Evolutionary conservation across 2,797 vertebrate species (phyloP).

Genomic region (Orestias chungarensis): DNA sequence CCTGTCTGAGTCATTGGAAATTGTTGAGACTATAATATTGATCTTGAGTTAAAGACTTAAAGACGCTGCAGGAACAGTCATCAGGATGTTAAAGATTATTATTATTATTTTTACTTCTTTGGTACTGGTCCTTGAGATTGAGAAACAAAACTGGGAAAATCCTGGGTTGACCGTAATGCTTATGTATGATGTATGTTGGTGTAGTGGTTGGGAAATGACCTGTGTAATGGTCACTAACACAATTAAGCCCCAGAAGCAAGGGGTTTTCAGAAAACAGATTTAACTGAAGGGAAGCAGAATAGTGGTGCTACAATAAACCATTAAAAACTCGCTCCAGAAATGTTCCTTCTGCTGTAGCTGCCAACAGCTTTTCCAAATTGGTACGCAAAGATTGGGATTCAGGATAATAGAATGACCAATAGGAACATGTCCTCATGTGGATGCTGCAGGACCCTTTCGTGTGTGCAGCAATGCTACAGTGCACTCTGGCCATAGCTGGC

Average conservation of each 20-base stretch:
- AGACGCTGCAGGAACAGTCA: conserved; percentile 36
- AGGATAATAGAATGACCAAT: conserved; percentile 42
- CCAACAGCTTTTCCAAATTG: conserved; percentile 26
- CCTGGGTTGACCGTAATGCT: conserved; percentile 30
- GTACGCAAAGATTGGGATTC: conserved; percentile 41
- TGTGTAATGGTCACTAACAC: conserved; percentile 63
- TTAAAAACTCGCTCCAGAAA: conserved; percentile 10
- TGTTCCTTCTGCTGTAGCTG: conserved; percentile 21
- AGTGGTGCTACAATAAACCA: conserved; percentile 14
- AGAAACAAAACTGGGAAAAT: conserved; percentile 36
- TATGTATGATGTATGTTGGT: conserved; percentile 52
- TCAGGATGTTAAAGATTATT: conserved; percentile 35
- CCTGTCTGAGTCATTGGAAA: conserved; percentile 61
- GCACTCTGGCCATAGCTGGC: conserved; percentile 48
- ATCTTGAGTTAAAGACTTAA: conserved; percentile 66
- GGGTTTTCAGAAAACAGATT: conserved; percentile 44
- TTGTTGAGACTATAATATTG: conserved; percentile 62
- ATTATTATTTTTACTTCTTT: too few species aligned
- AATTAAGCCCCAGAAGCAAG: conserved; percentile 37
- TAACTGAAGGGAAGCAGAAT: conserved; percentile 37
- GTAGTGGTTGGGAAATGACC: conserved; percentile 55
- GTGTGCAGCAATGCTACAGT: conserved; percentile 23
- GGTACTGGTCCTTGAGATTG: conserved; percentile 23
- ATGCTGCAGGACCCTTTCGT: conserved; percentile 36
- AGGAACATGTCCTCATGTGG: conserved; percentile 32